phyloP scores from a whole-genome alignment of 64 coral and sea anemone genomes.

The Anthopleura sola region DNA sequence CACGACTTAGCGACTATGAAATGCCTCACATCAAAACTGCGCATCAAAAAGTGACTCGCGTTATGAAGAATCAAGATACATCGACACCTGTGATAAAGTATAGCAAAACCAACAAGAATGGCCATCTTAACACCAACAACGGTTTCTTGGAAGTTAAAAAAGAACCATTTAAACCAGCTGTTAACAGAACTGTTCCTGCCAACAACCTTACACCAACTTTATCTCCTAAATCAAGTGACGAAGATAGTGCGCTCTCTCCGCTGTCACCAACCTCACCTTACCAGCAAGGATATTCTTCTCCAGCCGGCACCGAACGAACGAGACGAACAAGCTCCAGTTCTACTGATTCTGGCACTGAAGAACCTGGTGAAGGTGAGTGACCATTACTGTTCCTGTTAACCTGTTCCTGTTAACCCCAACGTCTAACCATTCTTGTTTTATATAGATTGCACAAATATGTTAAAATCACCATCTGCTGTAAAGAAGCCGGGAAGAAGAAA shows the following conservation, averaged over 20 bases:
- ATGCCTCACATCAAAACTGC: not conserved
- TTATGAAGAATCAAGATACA: not conserved
- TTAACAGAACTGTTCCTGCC: not conserved
- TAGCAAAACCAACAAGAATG: not conserved
- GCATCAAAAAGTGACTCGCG: not conserved
- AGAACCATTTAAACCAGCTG: not conserved
- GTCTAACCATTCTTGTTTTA: not conserved
- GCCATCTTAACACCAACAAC: not conserved
- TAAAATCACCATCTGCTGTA: not conserved
- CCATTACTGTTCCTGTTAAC: not conserved
- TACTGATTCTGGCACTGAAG: slow-evolving; percentile 60
- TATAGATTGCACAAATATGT: not conserved
- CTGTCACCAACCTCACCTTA: slow-evolving; percentile 22
- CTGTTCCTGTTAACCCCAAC: not conserved
- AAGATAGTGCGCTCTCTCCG: slow-evolving; percentile 14
- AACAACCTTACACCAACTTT: slow-evolving; percentile 3
- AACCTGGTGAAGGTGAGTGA: slow-evolving; percentile 38
- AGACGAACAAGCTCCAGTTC: slow-evolving; percentile 56
- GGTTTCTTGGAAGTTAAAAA: not conserved
- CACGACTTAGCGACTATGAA: not conserved
- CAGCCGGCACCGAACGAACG: not conserved
- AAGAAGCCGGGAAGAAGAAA: slow-evolving; percentile 10
- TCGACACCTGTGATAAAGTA: not conserved
- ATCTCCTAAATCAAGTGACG: slow-evolving; percentile 25
- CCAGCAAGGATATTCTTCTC: not conserved